A percentile compares a stretch with the other conserved stretches of the same genome.
Evolutionary conservation across 2,113 vertebrate species (phyloP).

Genomic region (Capreolus pygargus): DNA sequence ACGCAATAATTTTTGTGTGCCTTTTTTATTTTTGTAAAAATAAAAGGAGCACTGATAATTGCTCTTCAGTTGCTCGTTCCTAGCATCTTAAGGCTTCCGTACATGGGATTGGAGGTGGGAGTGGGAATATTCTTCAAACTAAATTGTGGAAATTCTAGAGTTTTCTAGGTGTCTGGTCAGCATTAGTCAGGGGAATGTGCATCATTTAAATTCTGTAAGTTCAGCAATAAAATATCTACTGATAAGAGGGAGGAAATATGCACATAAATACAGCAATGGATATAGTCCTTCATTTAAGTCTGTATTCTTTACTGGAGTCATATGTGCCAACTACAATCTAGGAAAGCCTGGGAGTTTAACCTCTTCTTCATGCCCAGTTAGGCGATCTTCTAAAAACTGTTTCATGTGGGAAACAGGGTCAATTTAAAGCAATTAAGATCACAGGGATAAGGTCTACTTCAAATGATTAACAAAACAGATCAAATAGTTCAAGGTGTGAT

Average conservation of each 20-base stretch:
- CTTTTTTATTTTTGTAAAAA: background rate
- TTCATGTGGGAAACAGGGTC: background rate
- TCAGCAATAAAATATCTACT: background rate
- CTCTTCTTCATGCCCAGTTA: background rate
- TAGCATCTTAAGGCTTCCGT: background rate
- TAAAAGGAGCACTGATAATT: background rate
- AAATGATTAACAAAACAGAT: background rate
- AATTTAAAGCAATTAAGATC: background rate
- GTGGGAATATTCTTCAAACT: background rate
- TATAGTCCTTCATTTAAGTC: background rate
- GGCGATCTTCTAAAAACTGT: background rate
- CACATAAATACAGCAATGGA: background rate
- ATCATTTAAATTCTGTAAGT: background rate
- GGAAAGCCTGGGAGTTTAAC: background rate
- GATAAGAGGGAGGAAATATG: background rate
- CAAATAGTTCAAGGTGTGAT: background rate
- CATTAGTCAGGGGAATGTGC: background rate
- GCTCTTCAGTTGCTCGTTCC: background rate
- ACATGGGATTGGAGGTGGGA: background rate
- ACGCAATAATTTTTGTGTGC: background rate
- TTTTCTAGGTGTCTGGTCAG: background rate
- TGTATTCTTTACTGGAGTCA: background rate
- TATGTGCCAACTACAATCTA: background rate
- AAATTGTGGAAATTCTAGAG: background rate
- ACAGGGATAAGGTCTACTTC: background rate